Percentiles rank a stretch among this genome's conserved stretches.
Conservation (phyloP, 2,888 invertebrate genomes). For the Tridacna gigas region DNA sequence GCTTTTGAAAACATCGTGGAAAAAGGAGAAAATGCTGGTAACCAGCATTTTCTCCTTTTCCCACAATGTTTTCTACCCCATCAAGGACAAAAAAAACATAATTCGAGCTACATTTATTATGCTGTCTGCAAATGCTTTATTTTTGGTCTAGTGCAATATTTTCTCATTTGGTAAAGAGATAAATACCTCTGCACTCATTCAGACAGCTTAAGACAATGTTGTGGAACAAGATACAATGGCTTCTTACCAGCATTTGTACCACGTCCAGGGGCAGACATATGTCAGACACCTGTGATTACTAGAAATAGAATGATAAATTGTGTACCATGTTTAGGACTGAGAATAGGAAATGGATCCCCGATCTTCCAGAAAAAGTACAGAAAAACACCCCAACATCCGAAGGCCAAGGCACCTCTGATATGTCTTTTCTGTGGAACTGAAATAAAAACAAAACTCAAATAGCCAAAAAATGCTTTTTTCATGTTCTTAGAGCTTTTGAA, state of each 20-base stretch:
- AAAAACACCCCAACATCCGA: conserved; percentile 94
- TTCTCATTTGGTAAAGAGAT: too few species aligned
- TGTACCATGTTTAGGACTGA: conserved; percentile 96
- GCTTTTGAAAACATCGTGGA: background rate
- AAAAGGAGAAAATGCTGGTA: background rate
- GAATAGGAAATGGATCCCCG: conserved; percentile 98
- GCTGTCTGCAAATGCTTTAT: too few species aligned
- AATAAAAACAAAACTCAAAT: background rate
- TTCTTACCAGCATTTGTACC: too few species aligned
- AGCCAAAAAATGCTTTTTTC: background rate
- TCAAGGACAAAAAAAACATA: too few species aligned
- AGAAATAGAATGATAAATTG: too few species aligned
- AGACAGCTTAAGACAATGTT: too few species aligned
- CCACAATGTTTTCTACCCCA: background rate
- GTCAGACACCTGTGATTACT: too few species aligned
- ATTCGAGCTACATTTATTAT: too few species aligned
- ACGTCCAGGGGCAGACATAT: too few species aligned
- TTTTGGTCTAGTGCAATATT: too few species aligned
- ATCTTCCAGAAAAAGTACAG: conserved; percentile 99
- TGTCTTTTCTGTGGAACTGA: conserved; percentile 79
- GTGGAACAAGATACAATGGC: too few species aligned
- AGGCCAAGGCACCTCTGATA: conserved; percentile 88
- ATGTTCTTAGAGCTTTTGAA: background rate
- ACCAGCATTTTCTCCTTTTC: conserved; percentile 1
- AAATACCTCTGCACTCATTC: too few species aligned